A percentile compares a stretch with the other conserved stretches of the same genome.
Evolutionary conservation across 2,888 invertebrate species (phyloP).

Genomic region (Desoria tigrina): DNA sequence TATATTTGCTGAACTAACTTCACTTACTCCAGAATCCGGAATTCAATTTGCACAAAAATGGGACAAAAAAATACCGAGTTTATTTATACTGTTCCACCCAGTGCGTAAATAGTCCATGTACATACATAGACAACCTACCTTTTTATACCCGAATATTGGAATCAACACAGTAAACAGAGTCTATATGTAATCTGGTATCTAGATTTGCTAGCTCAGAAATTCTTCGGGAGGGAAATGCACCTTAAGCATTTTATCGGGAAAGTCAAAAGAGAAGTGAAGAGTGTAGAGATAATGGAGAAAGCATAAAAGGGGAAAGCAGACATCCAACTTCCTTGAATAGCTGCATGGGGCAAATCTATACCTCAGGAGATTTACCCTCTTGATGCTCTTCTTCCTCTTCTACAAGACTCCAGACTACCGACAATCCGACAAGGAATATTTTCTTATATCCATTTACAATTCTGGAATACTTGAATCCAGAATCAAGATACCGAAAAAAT

Average conservation of each 20-base stretch:
- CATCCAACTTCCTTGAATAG: neutral
- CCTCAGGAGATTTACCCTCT: neutral
- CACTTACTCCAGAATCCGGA: neutral
- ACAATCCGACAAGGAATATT: too few species aligned
- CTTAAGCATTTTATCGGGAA: constrained; percentile 2
- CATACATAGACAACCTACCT: too few species aligned
- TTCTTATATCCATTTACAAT: too few species aligned
- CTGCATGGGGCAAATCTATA: constrained; percentile 5
- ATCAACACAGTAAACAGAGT: too few species aligned
- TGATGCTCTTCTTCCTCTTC: too few species aligned
- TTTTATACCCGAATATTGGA: too few species aligned
- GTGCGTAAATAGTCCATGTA: too few species aligned
- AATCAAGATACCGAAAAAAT: too few species aligned
- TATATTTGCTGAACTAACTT: neutral
- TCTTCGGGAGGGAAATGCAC: neutral
- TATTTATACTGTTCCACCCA: neutral
- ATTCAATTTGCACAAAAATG: neutral
- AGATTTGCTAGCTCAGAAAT: neutral
- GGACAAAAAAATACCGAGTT: neutral
- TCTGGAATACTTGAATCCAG: too few species aligned
- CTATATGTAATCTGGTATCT: too few species aligned
- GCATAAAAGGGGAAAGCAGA: too few species aligned
- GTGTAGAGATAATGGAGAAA: constrained; percentile 11
- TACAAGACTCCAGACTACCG: too few species aligned
- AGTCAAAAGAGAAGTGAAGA: constrained; percentile 5